Evolutionary conservation across 2,888 invertebrate genomes (phyloP).

Genomic region (Malthinus seriepunctatus): DNA sequence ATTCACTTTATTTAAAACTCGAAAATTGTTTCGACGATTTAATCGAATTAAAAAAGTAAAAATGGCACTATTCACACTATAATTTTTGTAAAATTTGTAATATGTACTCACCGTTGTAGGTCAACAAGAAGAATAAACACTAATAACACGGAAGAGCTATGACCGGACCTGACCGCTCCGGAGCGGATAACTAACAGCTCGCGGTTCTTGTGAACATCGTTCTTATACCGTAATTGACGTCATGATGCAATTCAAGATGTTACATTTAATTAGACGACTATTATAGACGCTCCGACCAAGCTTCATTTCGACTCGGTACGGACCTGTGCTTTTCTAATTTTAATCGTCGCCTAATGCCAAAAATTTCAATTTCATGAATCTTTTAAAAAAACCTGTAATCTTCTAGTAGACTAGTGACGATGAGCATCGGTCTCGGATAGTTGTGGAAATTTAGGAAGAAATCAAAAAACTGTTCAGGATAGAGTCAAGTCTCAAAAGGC

Average conservation of each 20-base stretch:
- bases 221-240: conserved; percentile 51
- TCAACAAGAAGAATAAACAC: conserved; percentile 30
- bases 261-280: conserved; percentile 18
- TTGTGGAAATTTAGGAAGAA: no score
- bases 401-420: no score
- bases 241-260: conserved; percentile 33
- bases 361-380: no score
- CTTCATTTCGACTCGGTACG: conserved; percentile 8
- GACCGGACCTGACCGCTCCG: conserved; percentile 51
- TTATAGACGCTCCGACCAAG: conserved; percentile 7
- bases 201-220: conserved; percentile 43
- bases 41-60: not conserved
- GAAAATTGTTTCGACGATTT: not conserved
- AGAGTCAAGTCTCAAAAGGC: no score
- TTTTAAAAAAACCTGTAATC: no score
- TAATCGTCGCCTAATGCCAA: not conserved
- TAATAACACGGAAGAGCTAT: conserved; percentile 41
- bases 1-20: not conserved
- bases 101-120: conserved; percentile 34
- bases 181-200: conserved; percentile 47
- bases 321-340: not conserved
- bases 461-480: no score
- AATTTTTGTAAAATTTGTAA: not conserved
- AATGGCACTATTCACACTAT: not conserved
- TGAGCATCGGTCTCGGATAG: no score